A percentile compares a stretch with the other conserved stretches of the same genome.
Evolutionary conservation across 2,888 invertebrate species (phyloP).

Genomic region (Drosophila mercatorum): DNA sequence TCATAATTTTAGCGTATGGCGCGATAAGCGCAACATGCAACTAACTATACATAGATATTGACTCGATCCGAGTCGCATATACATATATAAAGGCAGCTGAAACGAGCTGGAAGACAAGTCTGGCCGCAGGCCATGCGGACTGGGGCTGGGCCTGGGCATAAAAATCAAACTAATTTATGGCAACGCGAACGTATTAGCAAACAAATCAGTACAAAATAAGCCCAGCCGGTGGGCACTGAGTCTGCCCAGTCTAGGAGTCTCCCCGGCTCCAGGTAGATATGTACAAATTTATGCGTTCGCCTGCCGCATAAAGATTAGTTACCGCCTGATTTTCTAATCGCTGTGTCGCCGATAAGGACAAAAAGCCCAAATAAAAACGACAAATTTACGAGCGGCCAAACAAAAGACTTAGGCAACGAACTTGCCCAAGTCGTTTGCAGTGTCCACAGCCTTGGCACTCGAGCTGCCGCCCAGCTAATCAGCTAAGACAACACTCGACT

Average conservation of each 20-base stretch:
- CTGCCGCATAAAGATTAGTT: slow-evolving; percentile 78
- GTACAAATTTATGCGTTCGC: slow-evolving; percentile 74
- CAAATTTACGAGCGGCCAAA: slow-evolving; percentile 65
- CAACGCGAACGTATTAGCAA: slow-evolving; percentile 81
- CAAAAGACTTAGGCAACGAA: slow-evolving; percentile 72
- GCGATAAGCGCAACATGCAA: slow-evolving; percentile 67
- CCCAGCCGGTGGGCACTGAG: slow-evolving; percentile 52
- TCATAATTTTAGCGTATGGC: slow-evolving; percentile 72
- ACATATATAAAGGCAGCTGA: slow-evolving; percentile 34
- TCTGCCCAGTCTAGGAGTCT: background rate
- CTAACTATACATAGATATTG: slow-evolving; percentile 58
- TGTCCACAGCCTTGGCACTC: slow-evolving; percentile 25
- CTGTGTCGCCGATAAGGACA: slow-evolving; percentile 61
- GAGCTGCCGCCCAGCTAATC: slow-evolving; percentile 63
- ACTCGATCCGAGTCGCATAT: background rate
- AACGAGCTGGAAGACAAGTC: slow-evolving; percentile 44
- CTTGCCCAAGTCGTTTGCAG: slow-evolving; percentile 33
- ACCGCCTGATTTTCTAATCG: slow-evolving; percentile 75
- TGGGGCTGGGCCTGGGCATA: slow-evolving; percentile 36
- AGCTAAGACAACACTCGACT: slow-evolving; percentile 69
- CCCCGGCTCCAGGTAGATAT: slow-evolving; percentile 22
- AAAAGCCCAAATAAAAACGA: slow-evolving; percentile 70
- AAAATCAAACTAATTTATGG: slow-evolving; percentile 79
- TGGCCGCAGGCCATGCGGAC: slow-evolving; percentile 39
- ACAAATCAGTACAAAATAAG: slow-evolving; percentile 82